Evolutionary conservation across 1,140 invertebrate genomes (phyloP).

Genomic region (Meloidogyne floridensis): DNA sequence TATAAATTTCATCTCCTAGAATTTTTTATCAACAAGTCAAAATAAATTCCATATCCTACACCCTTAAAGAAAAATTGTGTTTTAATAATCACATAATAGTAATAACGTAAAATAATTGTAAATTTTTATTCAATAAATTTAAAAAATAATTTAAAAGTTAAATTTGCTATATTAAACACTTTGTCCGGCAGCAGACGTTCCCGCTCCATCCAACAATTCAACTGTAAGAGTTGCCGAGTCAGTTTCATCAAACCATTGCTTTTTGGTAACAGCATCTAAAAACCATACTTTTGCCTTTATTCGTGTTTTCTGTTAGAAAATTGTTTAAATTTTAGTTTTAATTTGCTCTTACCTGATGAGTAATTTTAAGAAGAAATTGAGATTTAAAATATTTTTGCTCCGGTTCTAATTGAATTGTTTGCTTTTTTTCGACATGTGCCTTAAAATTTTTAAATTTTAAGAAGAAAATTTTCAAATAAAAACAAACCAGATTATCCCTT

Average conservation of each 20-base stretch:
- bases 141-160: background rate
- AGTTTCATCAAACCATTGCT: constrained; percentile 29
- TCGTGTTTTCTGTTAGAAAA: constrained; percentile 19
- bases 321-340: background rate
- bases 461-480: background rate
- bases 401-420: constrained; percentile 27
- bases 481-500: constrained; percentile 26
- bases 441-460: constrained; percentile 13
- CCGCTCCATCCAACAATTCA: constrained; percentile 17
- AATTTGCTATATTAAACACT: background rate
- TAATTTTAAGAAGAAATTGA: constrained; percentile 37
- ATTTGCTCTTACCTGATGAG: constrained; percentile 7
- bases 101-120: background rate
- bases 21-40: no score
- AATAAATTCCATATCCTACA: no score
- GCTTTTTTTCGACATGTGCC: constrained; percentile 22
- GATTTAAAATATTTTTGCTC: constrained; percentile 30
- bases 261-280: constrained; percentile 22
- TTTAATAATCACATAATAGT: no score
- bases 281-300: constrained; percentile 28
- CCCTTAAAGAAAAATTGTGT: no score
- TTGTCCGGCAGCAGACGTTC: background rate
- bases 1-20: no score
- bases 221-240: constrained; percentile 24
- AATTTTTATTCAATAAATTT: background rate